Base-by-base conservation (phyloP, 2,113 vertebrate species). In the Brachypodius melanocephalos region DNA sequence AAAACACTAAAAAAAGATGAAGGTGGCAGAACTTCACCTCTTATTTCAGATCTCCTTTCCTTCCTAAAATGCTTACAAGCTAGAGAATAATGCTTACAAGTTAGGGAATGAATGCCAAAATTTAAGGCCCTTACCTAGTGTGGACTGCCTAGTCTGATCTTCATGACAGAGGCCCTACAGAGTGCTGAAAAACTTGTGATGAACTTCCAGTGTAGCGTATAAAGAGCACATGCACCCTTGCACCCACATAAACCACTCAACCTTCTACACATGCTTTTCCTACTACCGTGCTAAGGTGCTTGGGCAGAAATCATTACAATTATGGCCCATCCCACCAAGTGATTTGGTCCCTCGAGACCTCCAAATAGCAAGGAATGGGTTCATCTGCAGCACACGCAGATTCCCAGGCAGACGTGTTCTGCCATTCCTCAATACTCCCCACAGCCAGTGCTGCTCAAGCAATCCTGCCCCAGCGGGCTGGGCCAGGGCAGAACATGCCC, bases 371-470 rank as follows among this genome's bases (percentile, higher is more conserved):
- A 71, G 63, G 29, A 28, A 21, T 0, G 6, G n/a, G 52, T 22
- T 89, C 40, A 8, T 15, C 7, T 17, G 6, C 0, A 0, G 69
- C 54, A 67, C 6, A 6, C 0, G 2, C 15, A 9, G 51, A n/a
- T 29, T 54, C 46, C 48, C 48, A 49, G 71, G 82, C 40, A 65
- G 88, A 40, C 12, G 0, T 1, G 8, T 52, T 68, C 55, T 72
- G 67, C 63, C 3, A 0, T n/a, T 55, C 61, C 65, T 63, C 48
- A 8, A 29, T 81, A 40, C 19, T 77, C 43, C 57, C 54, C 0
- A 0, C 20, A 58, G 71, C 66, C 62, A 3, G 17, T 3, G 36
- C 84, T 77, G 38, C 20, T 61, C 15, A 6, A 43, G 49, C n/a
- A 62, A 68, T 6, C 22, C 5, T 62, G 59, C 59, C 74, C 52